phyloP scores from a whole-genome alignment of 2,888 invertebrate species.

The Pachymerium ferrugineum region DNA sequence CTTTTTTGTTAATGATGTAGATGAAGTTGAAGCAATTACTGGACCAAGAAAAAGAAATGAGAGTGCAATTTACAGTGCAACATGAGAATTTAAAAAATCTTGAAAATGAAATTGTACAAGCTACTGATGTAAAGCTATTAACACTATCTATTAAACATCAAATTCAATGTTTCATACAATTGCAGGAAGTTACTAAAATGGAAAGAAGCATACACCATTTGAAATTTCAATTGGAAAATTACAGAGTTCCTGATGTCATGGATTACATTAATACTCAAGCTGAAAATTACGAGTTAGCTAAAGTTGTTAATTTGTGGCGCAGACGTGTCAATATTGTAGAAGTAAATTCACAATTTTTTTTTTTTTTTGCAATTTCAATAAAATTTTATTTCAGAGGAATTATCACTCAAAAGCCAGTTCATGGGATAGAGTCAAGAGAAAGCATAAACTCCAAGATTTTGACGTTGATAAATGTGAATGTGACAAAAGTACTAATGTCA shows the following conservation, averaged over 20 bases:
- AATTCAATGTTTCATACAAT: not conserved
- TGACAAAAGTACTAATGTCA: not conserved
- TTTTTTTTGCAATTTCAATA: not conserved
- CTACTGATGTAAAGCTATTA: too few species aligned
- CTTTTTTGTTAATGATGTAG: not conserved
- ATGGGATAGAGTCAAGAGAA: not conserved
- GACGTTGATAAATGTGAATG: not conserved
- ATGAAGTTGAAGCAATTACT: not conserved
- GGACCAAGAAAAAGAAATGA: not conserved
- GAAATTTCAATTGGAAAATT: conserved; percentile 17
- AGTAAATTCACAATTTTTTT: too few species aligned
- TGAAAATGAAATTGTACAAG: not conserved
- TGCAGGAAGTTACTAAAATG: not conserved
- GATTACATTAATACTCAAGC: conserved; percentile 29
- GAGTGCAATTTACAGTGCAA: not conserved
- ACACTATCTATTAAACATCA: too few species aligned
- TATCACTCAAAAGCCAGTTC: not conserved
- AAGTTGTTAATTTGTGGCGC: not conserved
- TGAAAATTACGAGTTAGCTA: conserved; percentile 10
- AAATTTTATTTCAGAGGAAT: not conserved
- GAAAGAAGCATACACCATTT: not conserved
- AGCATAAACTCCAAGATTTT: not conserved
- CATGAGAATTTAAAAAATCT: not conserved
- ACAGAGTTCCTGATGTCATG: conserved; percentile 21
- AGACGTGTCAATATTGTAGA: not conserved